These are phyloP conservation scores for Malaclemys terrapin DNA, from an alignment of 2,113 vertebrate genomes.

Conservation along the genomic window DNA sequence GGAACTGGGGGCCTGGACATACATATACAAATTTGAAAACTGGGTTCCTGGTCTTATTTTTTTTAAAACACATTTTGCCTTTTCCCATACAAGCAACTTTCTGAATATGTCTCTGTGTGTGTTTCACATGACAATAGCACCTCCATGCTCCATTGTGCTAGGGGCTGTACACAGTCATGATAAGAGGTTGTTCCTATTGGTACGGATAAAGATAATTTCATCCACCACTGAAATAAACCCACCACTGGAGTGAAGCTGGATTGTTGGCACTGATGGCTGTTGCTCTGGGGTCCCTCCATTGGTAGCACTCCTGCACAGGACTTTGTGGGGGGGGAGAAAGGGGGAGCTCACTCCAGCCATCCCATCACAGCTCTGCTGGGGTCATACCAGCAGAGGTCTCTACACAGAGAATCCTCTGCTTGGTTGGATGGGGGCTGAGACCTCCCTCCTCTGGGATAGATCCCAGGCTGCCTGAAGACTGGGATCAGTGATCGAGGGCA, in stretches of 20 bases:
- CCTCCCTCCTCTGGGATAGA: background rate
- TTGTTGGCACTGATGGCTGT: background rate
- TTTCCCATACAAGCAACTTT: background rate
- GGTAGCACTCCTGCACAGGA: background rate
- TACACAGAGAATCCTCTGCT: too few relatives aligned
- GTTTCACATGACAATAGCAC: background rate
- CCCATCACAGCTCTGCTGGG: background rate
- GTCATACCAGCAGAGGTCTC: background rate
- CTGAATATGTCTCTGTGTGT: background rate
- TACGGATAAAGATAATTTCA: background rate
- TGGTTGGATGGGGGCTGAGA: background rate
- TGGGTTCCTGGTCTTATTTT: background rate
- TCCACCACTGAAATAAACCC: background rate
- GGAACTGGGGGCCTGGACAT: background rate
- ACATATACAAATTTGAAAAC: background rate
- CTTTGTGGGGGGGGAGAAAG: background rate
- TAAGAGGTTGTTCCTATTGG: background rate
- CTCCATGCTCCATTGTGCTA: background rate
- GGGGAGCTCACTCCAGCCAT: background rate
- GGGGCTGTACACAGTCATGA: background rate
- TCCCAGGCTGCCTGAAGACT: background rate
- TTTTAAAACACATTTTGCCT: background rate
- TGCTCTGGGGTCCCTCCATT: background rate
- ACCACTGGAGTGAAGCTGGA: background rate
- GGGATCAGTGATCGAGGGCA: background rate